Base-by-base conservation (phyloP, 92 coral and sea anemone species). In the Umimayanthus chanpuru region DNA sequence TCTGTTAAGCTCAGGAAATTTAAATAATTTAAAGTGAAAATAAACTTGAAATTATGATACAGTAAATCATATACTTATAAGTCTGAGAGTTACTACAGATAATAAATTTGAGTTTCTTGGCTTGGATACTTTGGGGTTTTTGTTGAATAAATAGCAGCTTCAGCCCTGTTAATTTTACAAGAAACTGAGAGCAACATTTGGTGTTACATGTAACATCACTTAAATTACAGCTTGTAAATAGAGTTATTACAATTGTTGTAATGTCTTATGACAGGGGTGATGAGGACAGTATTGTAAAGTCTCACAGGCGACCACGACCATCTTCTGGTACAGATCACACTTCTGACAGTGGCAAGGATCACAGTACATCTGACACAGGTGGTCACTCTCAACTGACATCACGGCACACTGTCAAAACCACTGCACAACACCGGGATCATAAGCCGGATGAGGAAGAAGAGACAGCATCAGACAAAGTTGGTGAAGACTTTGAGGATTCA, bases 201-300 rank as follows among this genome's bases (percentile, higher is more conserved):
- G 14, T 12, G 18, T 36, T 9, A 66, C 20, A 36, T 66, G 18
- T n/a, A n/a, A 20, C 20, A 32, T 10, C 76, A 65, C 4, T 65
- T 12, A 66, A 66, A 15, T 38, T 20, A 26, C 18, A 23, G 64
- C 76, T 40, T 43, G 8, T 81, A 18, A n/a, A 61, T 40, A 61
- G 29, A 65, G 32, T 30, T 32, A 16, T 2, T 32, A 47, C 70
- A 26, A 23, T 83, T 41, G 20, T 70, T n/a, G 21, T 32, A 36
- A 47, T 64, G 30, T 36, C 28, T 83, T 83, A 1, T 68, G 65
- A 28, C 77, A 67, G 78, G 87, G 64, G 87, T 53, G 29, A 70
- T n/a, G 76, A 67, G 67, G 65, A 40, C 14, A 73, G 74, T 68
- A 66, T 40, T 30, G 85, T 9, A 25, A 61, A 9, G 14, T 66